Evolutionary conservation across 2,797 vertebrate genomes (phyloP), one percentile per base, ranked within the genome.

Genomic region (Cyprinodon diabolis): DNA sequence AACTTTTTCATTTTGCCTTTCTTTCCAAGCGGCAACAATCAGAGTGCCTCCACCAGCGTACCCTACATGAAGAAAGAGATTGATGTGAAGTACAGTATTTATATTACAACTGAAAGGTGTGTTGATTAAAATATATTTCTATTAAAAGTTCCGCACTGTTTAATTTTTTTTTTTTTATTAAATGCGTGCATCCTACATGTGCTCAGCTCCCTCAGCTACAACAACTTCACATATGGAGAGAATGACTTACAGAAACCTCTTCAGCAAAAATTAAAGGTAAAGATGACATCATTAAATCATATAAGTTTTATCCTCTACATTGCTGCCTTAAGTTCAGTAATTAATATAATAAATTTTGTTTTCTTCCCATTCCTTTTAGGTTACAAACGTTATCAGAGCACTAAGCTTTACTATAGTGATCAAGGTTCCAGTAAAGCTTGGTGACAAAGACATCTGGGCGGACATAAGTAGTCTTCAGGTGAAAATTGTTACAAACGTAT

Each of bases 31-130:
- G 45, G 43, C 13, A 68, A 68, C 30, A 13, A 40, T 19, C 5
- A 3, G 19, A 89, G 86, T 66, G 55, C 77, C n/a, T 0, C 0
- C 47, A 43, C 12, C 15, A 94, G 87, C 7, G 73, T 90, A 68
- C 90, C 85, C 1, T 76, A 79, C 76, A 86, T 78, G 84, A 80
- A 0, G 1, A 84, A 78, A 78, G 66, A 5, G n/a, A 90, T 97
- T 45, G 82, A 84, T 9, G 95, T 97, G 55, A 96, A 96, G 68
- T 96, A 96, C 6, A 92, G 92, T 17, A 88, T 96, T 85, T 93
- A 91, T 76, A 3, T 95, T 8, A 86, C 92, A 40, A 76, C 96
- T 40, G 75, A 86, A 85, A 95, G 92, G 88, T 94, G 74, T 80
- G 89, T 83, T 11, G 6, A 21, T 58, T 63, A 1, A 65, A 67